Percentiles rank a stretch among this genome's conserved stretches.
phyloP scores from a whole-genome alignment of 2,888 invertebrate species.

The Hemistola chrysoprasaria region DNA sequence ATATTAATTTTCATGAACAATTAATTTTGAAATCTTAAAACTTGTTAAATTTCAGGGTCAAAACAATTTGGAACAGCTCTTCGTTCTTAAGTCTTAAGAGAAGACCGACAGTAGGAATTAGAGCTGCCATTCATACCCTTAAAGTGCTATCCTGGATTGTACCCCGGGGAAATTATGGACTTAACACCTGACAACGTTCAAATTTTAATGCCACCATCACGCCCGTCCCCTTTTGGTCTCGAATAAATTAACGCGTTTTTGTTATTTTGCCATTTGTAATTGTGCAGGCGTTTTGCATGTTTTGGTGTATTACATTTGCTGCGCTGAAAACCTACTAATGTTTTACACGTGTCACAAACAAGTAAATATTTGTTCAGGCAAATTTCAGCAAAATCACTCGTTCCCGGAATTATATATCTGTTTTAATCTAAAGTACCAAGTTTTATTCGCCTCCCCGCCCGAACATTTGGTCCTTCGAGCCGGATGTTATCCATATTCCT shows the following conservation, averaged over 20 bases:
- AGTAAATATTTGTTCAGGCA: too few species aligned
- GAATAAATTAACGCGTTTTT: constrained; percentile 73
- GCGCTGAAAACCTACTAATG: too few species aligned
- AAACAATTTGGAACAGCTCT: constrained; percentile 34
- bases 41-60: constrained; percentile 32
- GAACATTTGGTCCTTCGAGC: too few species aligned
- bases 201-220: constrained; percentile 73
- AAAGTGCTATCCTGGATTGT: constrained; percentile 74
- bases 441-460: too few species aligned
- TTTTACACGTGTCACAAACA: too few species aligned
- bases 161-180: constrained; percentile 80
- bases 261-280: constrained; percentile 47
- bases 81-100: constrained; percentile 25
- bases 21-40: constrained; percentile 4
- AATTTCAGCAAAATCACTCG: too few species aligned
- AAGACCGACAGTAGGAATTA: constrained; percentile 63
- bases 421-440: too few species aligned
- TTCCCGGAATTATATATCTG: too few species aligned
- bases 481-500: too few species aligned
- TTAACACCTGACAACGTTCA: constrained; percentile 80
- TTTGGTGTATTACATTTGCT: constrained; percentile 21
- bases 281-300: constrained; percentile 34
- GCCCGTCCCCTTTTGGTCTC: constrained; percentile 51
- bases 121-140: constrained; percentile 74
- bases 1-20: too few species aligned